phyloP scores from a whole-genome alignment of 2,113 vertebrate species.

The Gymnobelideus leadbeateri region DNA sequence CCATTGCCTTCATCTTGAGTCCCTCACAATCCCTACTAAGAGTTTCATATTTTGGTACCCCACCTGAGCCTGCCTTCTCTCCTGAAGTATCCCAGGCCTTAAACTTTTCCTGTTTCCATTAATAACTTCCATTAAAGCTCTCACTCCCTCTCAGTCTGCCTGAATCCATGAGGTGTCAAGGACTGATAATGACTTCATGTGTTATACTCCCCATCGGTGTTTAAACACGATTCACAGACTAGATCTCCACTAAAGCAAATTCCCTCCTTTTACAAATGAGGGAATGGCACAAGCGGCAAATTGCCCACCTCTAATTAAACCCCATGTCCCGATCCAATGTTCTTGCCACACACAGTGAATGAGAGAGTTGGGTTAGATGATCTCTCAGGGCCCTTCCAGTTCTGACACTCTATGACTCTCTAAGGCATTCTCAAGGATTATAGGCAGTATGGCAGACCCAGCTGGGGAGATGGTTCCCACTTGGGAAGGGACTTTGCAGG shows the following conservation, averaged over 20 bases:
- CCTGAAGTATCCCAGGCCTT: not conserved
- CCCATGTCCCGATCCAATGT: not conserved
- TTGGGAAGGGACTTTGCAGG: not conserved
- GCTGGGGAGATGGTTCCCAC: not conserved
- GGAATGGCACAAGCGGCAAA: not conserved
- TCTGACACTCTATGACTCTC: not conserved
- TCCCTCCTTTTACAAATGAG: not conserved
- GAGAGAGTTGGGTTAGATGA: not conserved
- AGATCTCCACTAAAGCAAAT: not conserved
- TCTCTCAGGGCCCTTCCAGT: not conserved
- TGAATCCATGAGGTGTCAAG: not conserved
- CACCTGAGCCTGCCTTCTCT: not conserved
- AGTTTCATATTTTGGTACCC: not conserved
- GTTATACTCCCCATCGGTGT: not conserved
- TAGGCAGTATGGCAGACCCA: not conserved
- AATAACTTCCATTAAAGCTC: not conserved
- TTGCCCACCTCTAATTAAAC: not conserved
- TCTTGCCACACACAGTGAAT: not conserved
- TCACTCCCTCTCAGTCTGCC: not conserved
- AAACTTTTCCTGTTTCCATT: not conserved
- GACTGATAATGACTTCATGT: not conserved
- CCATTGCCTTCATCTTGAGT: not conserved
- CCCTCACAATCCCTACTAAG: not conserved
- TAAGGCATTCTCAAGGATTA: not conserved
- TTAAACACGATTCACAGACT: not conserved